Conservation (phyloP, 37 sponge, comb jelly and placozoan genomes). For the Cliona cf. orientalis region DNA sequence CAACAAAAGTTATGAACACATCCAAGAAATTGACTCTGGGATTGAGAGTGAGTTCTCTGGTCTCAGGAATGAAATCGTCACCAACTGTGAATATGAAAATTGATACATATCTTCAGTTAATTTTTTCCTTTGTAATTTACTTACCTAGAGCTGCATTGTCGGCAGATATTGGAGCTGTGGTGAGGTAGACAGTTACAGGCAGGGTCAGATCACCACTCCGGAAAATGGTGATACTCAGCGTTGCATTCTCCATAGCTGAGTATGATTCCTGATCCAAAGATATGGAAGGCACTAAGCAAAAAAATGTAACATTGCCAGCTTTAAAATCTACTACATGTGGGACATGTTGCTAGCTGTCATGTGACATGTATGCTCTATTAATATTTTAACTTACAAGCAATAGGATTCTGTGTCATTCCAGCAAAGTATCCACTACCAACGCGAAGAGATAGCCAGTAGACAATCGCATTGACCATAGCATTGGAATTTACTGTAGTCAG, state of each 20-base stretch:
- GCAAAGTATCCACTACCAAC: conserved; percentile 41
- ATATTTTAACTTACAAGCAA: conserved; percentile 25
- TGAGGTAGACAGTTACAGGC: not conserved
- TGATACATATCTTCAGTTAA: too few species aligned
- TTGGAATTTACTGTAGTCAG: conserved; percentile 7
- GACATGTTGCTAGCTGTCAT: too few species aligned
- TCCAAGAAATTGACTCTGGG: not conserved
- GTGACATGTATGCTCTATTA: not conserved
- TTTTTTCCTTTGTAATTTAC: too few species aligned
- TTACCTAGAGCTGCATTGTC: too few species aligned
- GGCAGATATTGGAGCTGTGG: not conserved
- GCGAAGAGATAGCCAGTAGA: conserved; percentile 25
- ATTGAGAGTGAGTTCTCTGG: not conserved
- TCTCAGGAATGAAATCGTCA: conserved; percentile 14
- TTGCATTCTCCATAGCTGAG: not conserved
- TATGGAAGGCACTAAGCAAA: not conserved
- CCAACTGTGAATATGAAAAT: conserved; percentile 15
- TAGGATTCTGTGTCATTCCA: conserved; percentile 41
- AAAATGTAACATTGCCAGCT: not conserved
- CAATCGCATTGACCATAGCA: conserved; percentile 19
- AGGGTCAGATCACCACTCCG: not conserved
- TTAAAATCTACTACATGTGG: not conserved
- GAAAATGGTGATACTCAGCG: not conserved
- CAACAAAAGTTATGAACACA: not conserved
- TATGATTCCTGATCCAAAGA: not conserved